phyloP scores from a whole-genome alignment of 2,797 vertebrate species.

The Argentina silus region DNA sequence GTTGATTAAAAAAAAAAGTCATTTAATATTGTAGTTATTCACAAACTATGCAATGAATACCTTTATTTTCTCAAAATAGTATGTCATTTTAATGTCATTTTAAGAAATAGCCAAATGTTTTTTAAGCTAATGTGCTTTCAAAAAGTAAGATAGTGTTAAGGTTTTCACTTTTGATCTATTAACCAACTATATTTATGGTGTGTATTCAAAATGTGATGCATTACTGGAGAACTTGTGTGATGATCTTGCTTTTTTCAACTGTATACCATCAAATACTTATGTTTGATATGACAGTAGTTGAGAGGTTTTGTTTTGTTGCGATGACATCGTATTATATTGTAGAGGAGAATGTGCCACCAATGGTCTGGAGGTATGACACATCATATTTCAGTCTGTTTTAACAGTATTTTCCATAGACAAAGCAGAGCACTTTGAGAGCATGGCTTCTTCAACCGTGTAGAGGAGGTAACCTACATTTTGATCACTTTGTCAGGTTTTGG shows the following conservation, averaged over 20 bases:
- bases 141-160: constrained; percentile 15
- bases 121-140: constrained; percentile 18
- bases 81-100: constrained; percentile 16
- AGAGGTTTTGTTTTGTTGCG: constrained; percentile 12
- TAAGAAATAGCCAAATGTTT: constrained; percentile 63
- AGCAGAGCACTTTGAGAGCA: neutral
- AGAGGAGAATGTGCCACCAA: constrained; percentile 59
- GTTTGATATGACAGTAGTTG: constrained; percentile 17
- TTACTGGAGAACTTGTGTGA: neutral
- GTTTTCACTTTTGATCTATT: constrained; percentile 17
- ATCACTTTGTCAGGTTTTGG: constrained; percentile 6
- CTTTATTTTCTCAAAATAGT: constrained; percentile 11
- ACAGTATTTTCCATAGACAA: constrained; percentile 43
- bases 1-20: neutral
- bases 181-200: constrained; percentile 6
- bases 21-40: neutral
- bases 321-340: constrained; percentile 20
- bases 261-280: constrained; percentile 3
- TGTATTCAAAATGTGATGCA: constrained; percentile 3
- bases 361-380: neutral
- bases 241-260: constrained; percentile 24
- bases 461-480: neutral
- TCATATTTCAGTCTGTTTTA: constrained; percentile 20
- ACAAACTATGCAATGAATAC: neutral
- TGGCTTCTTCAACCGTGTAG: neutral